Percentiles rank a stretch among this genome's conserved stretches.
phyloP scores from a whole-genome alignment of 2,888 invertebrate species.

The Dendrolimus pini region DNA sequence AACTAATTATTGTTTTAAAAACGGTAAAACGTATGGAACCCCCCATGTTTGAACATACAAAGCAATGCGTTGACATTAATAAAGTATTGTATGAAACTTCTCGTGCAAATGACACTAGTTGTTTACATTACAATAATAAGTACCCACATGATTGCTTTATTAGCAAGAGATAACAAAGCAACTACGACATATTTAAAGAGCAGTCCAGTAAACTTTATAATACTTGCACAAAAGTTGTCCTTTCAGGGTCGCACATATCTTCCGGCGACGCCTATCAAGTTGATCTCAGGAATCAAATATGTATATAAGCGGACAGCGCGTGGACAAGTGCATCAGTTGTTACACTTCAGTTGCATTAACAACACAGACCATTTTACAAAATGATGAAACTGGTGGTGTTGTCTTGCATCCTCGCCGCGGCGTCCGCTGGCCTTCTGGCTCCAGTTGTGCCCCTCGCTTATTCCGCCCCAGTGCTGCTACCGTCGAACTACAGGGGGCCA shows the following conservation, averaged over 20 bases:
- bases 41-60: no score
- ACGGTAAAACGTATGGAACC: no score
- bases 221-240: constrained; percentile 38
- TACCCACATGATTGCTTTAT: not conserved
- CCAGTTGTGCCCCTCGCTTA: constrained; percentile 20
- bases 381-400: constrained; percentile 78
- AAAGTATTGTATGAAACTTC: not conserved
- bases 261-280: constrained; percentile 40
- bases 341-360: constrained; percentile 28
- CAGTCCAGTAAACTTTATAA: constrained; percentile 25
- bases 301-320: constrained; percentile 43
- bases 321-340: constrained; percentile 48
- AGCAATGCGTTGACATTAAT: not conserved
- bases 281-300: constrained; percentile 29
- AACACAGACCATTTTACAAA: constrained; percentile 64
- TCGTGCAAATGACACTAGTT: not conserved
- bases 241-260: constrained; percentile 46
- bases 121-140: no score
- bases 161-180: constrained; percentile 12
- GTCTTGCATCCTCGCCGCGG: constrained; percentile 77
- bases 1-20: no score
- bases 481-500: constrained; percentile 20
- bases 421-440: constrained; percentile 47
- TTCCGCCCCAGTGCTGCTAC: constrained; percentile 24
- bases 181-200: constrained; percentile 16